Percentiles rank a stretch among this genome's conserved stretches.
phyloP scores from a whole-genome alignment of 2,113 vertebrate species.

The Chiloscyllium plagiosum region DNA sequence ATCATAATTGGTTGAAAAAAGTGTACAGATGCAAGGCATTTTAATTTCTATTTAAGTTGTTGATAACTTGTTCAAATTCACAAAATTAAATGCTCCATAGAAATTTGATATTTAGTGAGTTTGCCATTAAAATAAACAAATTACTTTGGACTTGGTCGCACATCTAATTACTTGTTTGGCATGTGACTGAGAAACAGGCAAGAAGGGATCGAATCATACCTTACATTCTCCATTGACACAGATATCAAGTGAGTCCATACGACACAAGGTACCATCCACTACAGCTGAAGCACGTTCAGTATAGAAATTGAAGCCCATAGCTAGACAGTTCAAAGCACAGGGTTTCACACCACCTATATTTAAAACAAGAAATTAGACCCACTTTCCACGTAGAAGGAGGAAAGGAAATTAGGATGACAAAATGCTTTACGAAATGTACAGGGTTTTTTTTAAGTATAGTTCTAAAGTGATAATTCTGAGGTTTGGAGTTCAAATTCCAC shows the following conservation, averaged over 20 bases:
- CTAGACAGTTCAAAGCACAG: constrained; percentile 91
- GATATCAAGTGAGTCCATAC: constrained; percentile 84
- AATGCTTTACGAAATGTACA: not conserved
- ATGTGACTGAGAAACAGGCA: not conserved
- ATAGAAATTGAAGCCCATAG: constrained; percentile 97
- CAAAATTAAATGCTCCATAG: not conserved
- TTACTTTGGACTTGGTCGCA: not conserved
- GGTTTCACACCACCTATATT: constrained; percentile 84
- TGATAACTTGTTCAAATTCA: not conserved
- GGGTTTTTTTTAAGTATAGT: not conserved
- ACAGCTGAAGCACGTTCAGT: constrained; percentile 87
- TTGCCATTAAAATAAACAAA: not conserved
- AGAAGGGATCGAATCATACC: constrained; percentile 54
- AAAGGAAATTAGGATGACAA: not conserved
- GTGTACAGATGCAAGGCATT: not conserved
- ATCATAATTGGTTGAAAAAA: not conserved
- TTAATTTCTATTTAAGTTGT: not conserved
- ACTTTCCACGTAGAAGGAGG: not conserved
- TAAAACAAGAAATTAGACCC: not conserved
- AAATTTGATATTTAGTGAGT: not conserved
- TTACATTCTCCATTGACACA: constrained; percentile 96
- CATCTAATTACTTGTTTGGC: not conserved
- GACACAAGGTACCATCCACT: constrained; percentile 82
- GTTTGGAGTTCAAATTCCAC: not conserved
- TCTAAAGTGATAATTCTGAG: not conserved